Evolutionary conservation across 2,888 invertebrate genomes (phyloP), one percentile per base, ranked within the genome.

Genomic region (Leptodirus hochenwartii): DNA sequence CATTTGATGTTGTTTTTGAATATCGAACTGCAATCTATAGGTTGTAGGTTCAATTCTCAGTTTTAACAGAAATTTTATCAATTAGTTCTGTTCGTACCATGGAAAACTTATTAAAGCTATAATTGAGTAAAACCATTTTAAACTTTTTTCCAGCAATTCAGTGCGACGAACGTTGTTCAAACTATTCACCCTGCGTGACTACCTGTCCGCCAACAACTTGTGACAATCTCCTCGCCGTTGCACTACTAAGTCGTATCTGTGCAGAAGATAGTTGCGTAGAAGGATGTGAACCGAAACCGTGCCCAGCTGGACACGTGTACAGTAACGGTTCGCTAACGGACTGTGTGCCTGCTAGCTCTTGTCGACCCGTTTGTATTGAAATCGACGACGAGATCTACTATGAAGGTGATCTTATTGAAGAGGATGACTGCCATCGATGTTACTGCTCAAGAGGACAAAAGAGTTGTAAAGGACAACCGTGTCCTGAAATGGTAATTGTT

Each of bases 151-250:
- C 30, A 84, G 84, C 88, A 0, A 77, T 88, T 60, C 87, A 90
- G 53, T 90, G 90, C 44, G 82, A 85, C 48, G 74, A 76, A 41
- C 64, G 66, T 25, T 84, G 84, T 41, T 69, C 79, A 1, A 65
- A 65, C 31, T 90, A 88, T 57, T 73, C 71, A 36, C 66, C 82
- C 1, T 90, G 90, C 46, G 62, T 88, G 10, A 66, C 79, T 0
- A 64, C 84, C 3, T 90, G 90, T 42, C 84, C 87, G 1, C 58
- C 66, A 8, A 78, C 78, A 50, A 85, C 84, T 0, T 90, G 90
- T 46, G 82, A 87, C 41, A 85, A 82, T 47, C 64, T 69, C 5
- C 50, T 72, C 5, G 66, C 70, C 35, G 71, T 73, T 44, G 59
- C 58, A 4, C 66, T 71, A 17, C 50, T 72, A 5, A 66, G 68